Conservation (phyloP, 1,140 invertebrate genomes). For the Leptinotarsa lineolata region DNA sequence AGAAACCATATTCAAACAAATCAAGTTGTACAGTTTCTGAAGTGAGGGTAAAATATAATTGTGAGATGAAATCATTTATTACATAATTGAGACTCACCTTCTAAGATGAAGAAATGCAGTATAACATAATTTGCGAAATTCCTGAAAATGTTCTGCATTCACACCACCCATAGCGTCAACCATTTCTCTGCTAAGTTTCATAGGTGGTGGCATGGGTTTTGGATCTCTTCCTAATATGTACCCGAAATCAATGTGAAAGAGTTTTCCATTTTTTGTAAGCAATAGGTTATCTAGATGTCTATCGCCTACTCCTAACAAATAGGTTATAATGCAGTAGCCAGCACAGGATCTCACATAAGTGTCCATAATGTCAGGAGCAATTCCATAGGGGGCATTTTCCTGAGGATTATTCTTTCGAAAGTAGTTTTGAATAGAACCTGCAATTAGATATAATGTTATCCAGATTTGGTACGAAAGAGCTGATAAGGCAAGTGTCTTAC, state of each 20-base stretch:
- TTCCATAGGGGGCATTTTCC: slow-evolving; percentile 86
- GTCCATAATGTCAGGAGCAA: slow-evolving; percentile 93
- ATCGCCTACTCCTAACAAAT: slow-evolving; percentile 96
- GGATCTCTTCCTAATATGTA: slow-evolving; percentile 98
- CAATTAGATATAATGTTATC: background rate
- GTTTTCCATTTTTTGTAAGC: slow-evolving; percentile 83
- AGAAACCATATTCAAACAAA: too few species aligned
- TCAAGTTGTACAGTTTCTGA: too few species aligned
- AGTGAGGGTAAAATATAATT: too few species aligned
- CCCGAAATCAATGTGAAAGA: slow-evolving; percentile 99
- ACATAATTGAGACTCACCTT: slow-evolving; percentile 58
- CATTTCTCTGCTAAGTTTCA: slow-evolving; percentile 99
- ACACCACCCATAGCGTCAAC: slow-evolving; percentile 98
- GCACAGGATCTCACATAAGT: slow-evolving; percentile 97
- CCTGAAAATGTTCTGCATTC: slow-evolving; percentile 89
- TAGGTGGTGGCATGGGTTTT: slow-evolving; percentile 96
- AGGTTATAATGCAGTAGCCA: slow-evolving; percentile 98
- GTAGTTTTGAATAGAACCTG: slow-evolving; percentile 81
- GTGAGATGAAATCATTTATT: too few species aligned
- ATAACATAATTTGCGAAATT: slow-evolving; percentile 94
- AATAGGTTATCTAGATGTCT: slow-evolving; percentile 97
- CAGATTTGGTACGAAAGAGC: too few species aligned
- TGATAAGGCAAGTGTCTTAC: too few species aligned
- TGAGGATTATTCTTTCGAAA: slow-evolving; percentile 89
- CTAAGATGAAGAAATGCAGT: slow-evolving; percentile 95